Evolutionary conservation across 2,797 vertebrate species (phyloP).

Genomic region (Halcyon badia): DNA sequence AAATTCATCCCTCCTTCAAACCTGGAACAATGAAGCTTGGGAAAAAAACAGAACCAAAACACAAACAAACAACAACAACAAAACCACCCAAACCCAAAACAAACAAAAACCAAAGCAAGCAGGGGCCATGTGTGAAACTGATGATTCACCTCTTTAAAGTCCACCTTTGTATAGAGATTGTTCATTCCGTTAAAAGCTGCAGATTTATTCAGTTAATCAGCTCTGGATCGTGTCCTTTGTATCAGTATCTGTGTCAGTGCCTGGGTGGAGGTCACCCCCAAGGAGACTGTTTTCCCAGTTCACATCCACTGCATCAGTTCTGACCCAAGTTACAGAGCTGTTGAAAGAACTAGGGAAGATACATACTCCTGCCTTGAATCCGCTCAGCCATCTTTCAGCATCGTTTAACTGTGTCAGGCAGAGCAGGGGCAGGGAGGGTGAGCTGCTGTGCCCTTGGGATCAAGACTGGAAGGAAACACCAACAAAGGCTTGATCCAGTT

Average conservation of each 20-base stretch:
- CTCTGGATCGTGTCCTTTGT: background rate
- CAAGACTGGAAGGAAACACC: background rate
- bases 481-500: background rate
- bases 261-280: rapidly evolving
- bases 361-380: background rate
- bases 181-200: background rate
- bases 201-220: background rate
- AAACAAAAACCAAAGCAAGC: too few species aligned
- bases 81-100: too few species aligned
- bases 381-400: background rate
- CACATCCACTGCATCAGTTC: background rate
- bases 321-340: background rate
- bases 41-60: background rate
- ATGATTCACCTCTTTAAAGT: background rate
- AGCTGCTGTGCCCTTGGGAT: background rate
- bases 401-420: background rate
- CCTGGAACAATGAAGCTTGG: background rate
- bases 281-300: background rate
- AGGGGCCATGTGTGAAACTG: background rate
- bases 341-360: background rate
- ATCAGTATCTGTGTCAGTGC: rapidly evolving
- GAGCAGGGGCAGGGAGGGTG: background rate
- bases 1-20: background rate
- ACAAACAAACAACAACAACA: background rate
- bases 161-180: background rate